These are phyloP conservation scores for Erythrocercus mccallii DNA, from an alignment of 2,113 vertebrate species.

Conservation along the genomic window DNA sequence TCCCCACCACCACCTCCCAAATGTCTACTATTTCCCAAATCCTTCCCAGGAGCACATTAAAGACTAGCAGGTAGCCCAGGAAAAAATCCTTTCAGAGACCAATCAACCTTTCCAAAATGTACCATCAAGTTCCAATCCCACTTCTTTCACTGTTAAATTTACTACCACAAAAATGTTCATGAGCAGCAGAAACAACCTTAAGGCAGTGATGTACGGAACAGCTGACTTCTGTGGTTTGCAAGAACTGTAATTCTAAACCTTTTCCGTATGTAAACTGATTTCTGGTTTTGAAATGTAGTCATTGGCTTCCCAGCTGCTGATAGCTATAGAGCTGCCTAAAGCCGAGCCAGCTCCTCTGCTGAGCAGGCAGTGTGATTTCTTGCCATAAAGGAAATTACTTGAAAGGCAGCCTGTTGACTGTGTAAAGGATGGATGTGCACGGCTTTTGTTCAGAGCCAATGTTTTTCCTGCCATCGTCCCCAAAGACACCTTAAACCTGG, in stretches of 20 bases:
- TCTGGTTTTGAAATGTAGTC: neutral
- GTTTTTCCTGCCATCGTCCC: neutral
- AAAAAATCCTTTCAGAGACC: neutral
- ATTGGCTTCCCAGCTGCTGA: constrained; percentile 9
- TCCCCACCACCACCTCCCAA: neutral
- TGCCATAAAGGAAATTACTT: neutral
- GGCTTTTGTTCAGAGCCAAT: neutral
- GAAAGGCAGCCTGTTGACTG: neutral
- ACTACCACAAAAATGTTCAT: neutral
- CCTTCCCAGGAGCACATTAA: neutral
- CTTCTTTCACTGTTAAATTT: neutral
- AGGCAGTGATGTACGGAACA: neutral
- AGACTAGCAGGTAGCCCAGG: neutral
- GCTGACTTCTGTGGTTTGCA: neutral
- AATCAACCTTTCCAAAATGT: neutral
- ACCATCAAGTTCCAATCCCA: neutral
- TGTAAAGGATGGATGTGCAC: neutral
- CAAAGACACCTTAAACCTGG: constrained; percentile 11
- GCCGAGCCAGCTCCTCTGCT: constrained; percentile 14
- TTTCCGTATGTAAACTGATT: neutral
- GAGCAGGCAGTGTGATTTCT: constrained; percentile 26
- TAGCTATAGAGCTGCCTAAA: constrained; percentile 23
- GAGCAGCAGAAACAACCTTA: neutral
- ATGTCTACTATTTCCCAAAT: neutral
- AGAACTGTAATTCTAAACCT: neutral